Conservation (phyloP, 1,140 invertebrate species). For the Drosophila punjabiensis region DNA sequence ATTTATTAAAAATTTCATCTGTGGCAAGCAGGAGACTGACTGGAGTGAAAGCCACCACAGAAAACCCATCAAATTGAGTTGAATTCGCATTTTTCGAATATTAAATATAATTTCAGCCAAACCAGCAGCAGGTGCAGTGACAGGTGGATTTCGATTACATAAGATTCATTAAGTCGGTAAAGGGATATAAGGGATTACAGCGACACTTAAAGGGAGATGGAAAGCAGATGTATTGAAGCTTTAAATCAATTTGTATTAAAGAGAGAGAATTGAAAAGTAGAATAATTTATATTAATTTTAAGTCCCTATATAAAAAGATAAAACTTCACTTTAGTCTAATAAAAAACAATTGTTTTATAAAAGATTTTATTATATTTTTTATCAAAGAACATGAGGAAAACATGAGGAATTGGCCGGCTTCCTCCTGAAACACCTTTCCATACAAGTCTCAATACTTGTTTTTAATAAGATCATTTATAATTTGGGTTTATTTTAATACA, state of each 20-base stretch:
- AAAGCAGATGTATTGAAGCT: not conserved
- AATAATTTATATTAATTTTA: too few species aligned
- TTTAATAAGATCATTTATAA: not conserved
- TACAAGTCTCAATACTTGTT: not conserved
- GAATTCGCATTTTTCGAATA: slow-evolving; percentile 41
- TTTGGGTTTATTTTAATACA: not conserved
- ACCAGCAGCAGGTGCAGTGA: slow-evolving; percentile 13
- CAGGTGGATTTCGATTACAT: slow-evolving; percentile 34
- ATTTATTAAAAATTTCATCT: slow-evolving; percentile 37
- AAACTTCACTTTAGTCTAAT: too few species aligned
- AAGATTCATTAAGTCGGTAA: slow-evolving; percentile 3
- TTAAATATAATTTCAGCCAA: slow-evolving; percentile 6
- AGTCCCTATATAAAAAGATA: too few species aligned
- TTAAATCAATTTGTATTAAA: not conserved
- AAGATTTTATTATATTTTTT: not conserved
- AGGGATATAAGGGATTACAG: slow-evolving; percentile 6
- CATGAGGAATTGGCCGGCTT: not conserved
- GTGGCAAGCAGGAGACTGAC: not conserved
- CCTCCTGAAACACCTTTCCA: not conserved
- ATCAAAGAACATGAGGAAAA: not conserved
- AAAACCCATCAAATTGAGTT: slow-evolving; percentile 30
- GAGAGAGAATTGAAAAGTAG: not conserved
- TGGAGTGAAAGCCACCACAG: slow-evolving; percentile 25
- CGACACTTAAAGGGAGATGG: too few species aligned
- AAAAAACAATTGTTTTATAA: too few species aligned